phyloP scores from a whole-genome alignment of 2,113 vertebrate species.

The Tyrannus savana region DNA sequence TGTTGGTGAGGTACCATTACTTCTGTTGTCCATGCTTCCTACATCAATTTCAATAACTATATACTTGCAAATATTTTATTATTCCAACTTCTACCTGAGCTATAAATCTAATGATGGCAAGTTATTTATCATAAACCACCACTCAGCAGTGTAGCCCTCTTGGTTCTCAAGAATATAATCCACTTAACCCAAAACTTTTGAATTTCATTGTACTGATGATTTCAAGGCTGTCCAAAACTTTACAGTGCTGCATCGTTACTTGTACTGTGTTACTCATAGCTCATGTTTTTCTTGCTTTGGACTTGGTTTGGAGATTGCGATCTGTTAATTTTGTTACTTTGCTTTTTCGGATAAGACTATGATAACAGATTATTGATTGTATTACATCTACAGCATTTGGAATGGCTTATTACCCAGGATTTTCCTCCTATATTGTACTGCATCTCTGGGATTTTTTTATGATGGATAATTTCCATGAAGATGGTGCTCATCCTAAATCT shows the following conservation, averaged over 20 bases:
- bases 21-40: neutral
- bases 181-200: neutral
- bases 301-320: neutral
- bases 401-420: neutral
- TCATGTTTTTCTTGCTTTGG: neutral
- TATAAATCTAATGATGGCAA: neutral
- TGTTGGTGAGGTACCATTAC: neutral
- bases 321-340: slow-evolving; percentile 22
- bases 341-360: neutral
- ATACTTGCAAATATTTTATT: neutral
- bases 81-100: neutral
- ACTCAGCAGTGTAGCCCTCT: neutral
- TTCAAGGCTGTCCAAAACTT: neutral
- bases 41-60: neutral
- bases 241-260: neutral
- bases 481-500: neutral
- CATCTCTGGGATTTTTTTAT: neutral
- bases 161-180: neutral
- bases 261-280: neutral
- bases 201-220: neutral
- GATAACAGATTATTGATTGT: neutral
- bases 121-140: neutral
- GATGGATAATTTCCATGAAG: neutral
- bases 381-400: neutral
- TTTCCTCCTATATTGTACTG: neutral